A percentile compares a stretch with the other conserved stretches of the same genome.
These are phyloP conservation scores for Argentina silus DNA, from an alignment of 2,797 vertebrate species.

Conservation along the genomic window DNA sequence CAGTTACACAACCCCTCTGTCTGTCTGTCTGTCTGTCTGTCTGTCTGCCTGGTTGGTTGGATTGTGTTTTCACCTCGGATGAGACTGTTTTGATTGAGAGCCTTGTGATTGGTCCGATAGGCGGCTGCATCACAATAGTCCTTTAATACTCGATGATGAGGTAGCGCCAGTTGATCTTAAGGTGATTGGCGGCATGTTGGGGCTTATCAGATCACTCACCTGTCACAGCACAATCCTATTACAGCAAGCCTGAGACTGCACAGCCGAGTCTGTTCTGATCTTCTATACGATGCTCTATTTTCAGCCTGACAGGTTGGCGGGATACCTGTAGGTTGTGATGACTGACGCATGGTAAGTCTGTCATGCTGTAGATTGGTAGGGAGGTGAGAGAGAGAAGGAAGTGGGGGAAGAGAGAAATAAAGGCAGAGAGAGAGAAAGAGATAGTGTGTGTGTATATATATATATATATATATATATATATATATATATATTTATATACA, in stretches of 20 bases:
- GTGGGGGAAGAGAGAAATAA: not conserved
- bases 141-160: not conserved
- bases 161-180: not conserved
- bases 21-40: not conserved
- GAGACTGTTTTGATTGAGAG: not conserved
- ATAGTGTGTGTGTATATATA: too few species aligned
- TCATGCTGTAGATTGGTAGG: not conserved
- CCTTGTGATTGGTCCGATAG: not conserved
- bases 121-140: not conserved
- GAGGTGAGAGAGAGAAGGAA: not conserved
- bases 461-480: too few species aligned
- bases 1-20: slow-evolving; percentile 51
- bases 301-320: not conserved
- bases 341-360: too few species aligned
- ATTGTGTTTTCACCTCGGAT: not conserved
- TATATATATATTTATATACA: too few species aligned
- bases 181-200: not conserved
- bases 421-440: slow-evolving; percentile 23
- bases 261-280: slow-evolving; percentile 9
- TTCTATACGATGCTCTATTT: slow-evolving; percentile 32
- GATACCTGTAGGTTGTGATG: too few species aligned
- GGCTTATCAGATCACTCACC: slow-evolving; percentile 18
- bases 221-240: slow-evolving; percentile 17
- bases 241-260: not conserved
- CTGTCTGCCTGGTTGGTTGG: not conserved